phyloP scores from a whole-genome alignment of 1,140 invertebrate genomes.

The Nasonia longicornis region DNA sequence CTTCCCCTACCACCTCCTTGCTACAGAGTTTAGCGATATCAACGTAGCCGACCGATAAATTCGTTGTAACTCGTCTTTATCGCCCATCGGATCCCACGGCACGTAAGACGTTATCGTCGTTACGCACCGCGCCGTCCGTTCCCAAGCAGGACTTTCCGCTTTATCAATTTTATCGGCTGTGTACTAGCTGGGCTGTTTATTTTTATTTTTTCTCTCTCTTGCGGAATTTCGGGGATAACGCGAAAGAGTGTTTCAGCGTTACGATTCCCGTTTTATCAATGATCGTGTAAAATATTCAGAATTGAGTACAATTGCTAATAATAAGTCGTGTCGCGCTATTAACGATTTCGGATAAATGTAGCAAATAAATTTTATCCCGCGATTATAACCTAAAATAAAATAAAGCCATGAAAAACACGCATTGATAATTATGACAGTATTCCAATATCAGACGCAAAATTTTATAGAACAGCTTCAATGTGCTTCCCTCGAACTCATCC shows the following conservation, averaged over 20 bases:
- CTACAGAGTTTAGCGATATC: background rate
- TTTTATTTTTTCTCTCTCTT: background rate
- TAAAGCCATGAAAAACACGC: too few species aligned
- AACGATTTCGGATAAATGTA: too few species aligned
- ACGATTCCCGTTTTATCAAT: too few species aligned
- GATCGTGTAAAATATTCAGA: too few species aligned
- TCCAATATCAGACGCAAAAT: too few species aligned
- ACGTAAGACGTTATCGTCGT: constrained; percentile 15
- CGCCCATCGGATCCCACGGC: background rate
- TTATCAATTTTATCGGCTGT: constrained; percentile 24
- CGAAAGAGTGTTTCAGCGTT: background rate
- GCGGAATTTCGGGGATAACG: background rate
- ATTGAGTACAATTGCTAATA: too few species aligned
- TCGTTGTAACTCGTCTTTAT: constrained; percentile 33
- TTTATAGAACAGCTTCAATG: too few species aligned
- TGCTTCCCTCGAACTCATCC: too few species aligned
- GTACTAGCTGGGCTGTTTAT: background rate
- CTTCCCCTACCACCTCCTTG: background rate
- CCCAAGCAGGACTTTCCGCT: constrained; percentile 15
- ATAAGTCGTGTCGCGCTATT: too few species aligned
- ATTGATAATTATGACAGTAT: too few species aligned
- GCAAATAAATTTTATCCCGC: too few species aligned
- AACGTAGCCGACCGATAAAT: constrained; percentile 28
- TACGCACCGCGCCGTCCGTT: background rate
- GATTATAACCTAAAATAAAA: too few species aligned